These are phyloP conservation scores for Ophiothrix spiculata DNA, from an alignment of 35 echinoderm and acorn worm species.

Conservation along the genomic window DNA sequence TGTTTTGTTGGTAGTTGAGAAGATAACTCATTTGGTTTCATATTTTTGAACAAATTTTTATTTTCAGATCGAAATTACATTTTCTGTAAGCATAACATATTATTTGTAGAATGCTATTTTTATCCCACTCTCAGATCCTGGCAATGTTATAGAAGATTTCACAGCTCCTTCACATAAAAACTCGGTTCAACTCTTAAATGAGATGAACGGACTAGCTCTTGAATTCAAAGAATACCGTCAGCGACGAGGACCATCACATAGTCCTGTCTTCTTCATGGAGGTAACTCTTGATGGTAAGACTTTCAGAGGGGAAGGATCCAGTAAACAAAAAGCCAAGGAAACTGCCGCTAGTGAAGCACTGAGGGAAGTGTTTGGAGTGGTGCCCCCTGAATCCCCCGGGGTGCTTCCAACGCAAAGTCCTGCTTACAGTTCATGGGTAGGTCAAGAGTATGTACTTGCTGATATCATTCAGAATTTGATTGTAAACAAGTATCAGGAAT, in stretches of 20 bases:
- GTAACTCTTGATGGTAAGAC: conserved; percentile 22
- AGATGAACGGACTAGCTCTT: conserved; percentile 9
- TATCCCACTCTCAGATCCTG: conserved; percentile 10
- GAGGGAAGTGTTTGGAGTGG: conserved; percentile 27
- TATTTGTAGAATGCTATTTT: too few species aligned
- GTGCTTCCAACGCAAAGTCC: conserved; percentile 26
- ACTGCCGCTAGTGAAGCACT: conserved; percentile 26
- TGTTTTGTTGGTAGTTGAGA: too few species aligned
- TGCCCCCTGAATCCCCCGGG: conserved; percentile 11
- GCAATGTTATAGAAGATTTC: conserved; percentile 30
- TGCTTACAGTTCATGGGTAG: neutral
- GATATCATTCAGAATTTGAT: conserved; percentile 37
- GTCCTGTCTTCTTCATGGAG: conserved; percentile 18
- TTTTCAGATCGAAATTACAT: too few species aligned
- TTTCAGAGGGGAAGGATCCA: conserved; percentile 24
- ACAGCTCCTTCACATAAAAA: conserved; percentile 45
- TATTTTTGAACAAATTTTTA: too few species aligned
- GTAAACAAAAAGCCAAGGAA: conserved; percentile 48
- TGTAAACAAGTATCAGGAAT: conserved; percentile 25
- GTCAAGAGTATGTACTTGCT: conserved; percentile 16
- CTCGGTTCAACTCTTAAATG: conserved; percentile 42
- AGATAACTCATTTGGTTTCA: too few species aligned
- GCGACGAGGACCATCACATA: conserved; percentile 27
- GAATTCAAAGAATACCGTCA: conserved; percentile 10
- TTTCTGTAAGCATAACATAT: too few species aligned